phyloP scores from a whole-genome alignment of 2,888 invertebrate species.

The Drepana falcataria region DNA sequence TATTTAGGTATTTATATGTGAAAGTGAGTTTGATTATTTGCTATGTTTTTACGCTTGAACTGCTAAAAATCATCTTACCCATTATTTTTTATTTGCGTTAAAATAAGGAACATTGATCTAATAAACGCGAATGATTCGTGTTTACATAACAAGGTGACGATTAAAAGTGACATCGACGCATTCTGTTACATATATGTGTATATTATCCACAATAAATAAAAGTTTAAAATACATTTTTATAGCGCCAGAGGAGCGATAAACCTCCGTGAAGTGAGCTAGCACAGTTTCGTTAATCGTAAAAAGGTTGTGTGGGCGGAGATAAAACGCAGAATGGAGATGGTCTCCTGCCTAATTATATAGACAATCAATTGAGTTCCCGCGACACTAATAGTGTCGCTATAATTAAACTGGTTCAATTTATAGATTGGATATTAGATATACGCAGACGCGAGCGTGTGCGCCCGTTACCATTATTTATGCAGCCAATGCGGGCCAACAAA shows the following conservation, averaged over 20 bases:
- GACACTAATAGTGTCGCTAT: constrained; percentile 39
- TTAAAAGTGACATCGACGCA: constrained; percentile 18
- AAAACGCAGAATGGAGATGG: constrained; percentile 9
- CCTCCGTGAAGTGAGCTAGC: constrained; percentile 14
- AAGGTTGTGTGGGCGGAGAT: constrained; percentile 6
- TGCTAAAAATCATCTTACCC: too few relatives aligned
- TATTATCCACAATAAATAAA: constrained; percentile 23
- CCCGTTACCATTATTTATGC: constrained; percentile 48
- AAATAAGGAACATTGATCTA: too few relatives aligned
- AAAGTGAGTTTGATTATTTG: too few relatives aligned
- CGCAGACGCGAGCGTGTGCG: constrained; percentile 1
- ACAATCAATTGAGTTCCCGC: constrained; percentile 51
- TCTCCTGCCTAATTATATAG: constrained; percentile 45
- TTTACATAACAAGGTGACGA: constrained; percentile 3
- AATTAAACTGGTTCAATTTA: constrained; percentile 33
- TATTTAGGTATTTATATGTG: too few relatives aligned
- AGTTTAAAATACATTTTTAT: constrained; percentile 32
- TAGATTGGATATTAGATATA: constrained; percentile 24
- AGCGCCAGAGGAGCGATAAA: constrained; percentile 32
- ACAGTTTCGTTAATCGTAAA: constrained; percentile 5
- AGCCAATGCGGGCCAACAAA: constrained; percentile 42
- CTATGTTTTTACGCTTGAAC: too few relatives aligned
- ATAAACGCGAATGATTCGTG: neutral
- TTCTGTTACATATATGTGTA: constrained; percentile 5
- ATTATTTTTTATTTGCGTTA: too few relatives aligned